Percentiles rank a stretch among this genome's conserved stretches.
Evolutionary conservation across 2,113 vertebrate genomes (phyloP).

Genomic region (Sterna hirundo): DNA sequence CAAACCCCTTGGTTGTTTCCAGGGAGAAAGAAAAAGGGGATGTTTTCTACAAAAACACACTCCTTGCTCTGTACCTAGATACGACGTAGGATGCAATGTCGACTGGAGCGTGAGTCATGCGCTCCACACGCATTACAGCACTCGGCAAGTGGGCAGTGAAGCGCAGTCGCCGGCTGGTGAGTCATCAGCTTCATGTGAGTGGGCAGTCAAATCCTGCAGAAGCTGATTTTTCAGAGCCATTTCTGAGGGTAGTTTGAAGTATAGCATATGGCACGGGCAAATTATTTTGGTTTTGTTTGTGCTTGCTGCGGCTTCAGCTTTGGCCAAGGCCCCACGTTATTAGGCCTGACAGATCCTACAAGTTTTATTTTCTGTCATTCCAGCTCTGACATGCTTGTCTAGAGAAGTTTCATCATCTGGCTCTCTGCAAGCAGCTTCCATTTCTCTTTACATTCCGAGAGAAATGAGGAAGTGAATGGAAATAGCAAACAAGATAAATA

Average conservation of each 20-base stretch:
- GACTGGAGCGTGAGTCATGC: conserved; percentile 1
- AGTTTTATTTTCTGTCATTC: not conserved
- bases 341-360: not conserved
- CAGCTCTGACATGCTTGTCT: not conserved
- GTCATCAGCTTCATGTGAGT: conserved; percentile 35
- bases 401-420: not conserved
- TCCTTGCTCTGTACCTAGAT: not conserved
- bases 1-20: not conserved
- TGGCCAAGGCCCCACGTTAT: not conserved
- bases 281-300: conserved; percentile 20
- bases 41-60: not conserved
- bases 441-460: not conserved
- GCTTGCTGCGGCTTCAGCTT: not conserved
- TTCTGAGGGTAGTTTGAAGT: not conserved
- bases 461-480: not conserved
- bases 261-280: not conserved
- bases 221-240: conserved; percentile 4
- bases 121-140: not conserved
- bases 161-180: not conserved
- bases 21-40: not conserved
- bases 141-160: conserved; percentile 10
- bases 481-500: not conserved
- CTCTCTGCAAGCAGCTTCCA: not conserved
- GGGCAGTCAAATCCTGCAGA: conserved; percentile 27
- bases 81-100: not conserved